Evolutionary conservation across 2,113 vertebrate genomes (phyloP).

Genomic region (Caretta caretta): DNA sequence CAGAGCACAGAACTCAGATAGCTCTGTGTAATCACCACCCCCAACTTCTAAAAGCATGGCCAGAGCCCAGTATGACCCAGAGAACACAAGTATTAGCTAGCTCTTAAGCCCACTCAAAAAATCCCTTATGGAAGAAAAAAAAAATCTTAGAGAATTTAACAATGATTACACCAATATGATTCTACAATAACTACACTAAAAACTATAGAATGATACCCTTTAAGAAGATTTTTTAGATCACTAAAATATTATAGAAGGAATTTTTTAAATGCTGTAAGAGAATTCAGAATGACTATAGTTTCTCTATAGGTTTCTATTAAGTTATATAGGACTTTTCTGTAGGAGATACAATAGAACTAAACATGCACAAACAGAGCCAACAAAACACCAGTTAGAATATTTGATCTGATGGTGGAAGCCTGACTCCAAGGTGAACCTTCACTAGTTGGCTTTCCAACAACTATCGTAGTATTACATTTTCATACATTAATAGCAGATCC

Average conservation of each 20-base stretch:
- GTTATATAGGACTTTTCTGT: not conserved
- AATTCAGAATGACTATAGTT: not conserved
- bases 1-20: not conserved
- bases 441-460: slow-evolving; percentile 7
- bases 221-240: not conserved
- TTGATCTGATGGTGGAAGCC: not conserved
- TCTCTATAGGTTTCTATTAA: not conserved
- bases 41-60: not conserved
- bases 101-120: not conserved
- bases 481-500: not conserved
- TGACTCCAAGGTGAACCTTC: not conserved
- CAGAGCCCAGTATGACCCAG: not conserved
- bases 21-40: not conserved
- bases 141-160: not conserved
- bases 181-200: not conserved
- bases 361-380: not conserved
- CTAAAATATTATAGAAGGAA: not conserved
- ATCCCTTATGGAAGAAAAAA: not conserved
- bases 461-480: slow-evolving; percentile 27
- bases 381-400: not conserved
- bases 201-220: not conserved
- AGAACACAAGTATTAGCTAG: not conserved
- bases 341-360: not conserved
- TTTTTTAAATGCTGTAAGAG: not conserved
- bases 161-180: not conserved